Evolutionary conservation across 2,888 invertebrate genomes (phyloP).

Genomic region (Selenia dentaria): DNA sequence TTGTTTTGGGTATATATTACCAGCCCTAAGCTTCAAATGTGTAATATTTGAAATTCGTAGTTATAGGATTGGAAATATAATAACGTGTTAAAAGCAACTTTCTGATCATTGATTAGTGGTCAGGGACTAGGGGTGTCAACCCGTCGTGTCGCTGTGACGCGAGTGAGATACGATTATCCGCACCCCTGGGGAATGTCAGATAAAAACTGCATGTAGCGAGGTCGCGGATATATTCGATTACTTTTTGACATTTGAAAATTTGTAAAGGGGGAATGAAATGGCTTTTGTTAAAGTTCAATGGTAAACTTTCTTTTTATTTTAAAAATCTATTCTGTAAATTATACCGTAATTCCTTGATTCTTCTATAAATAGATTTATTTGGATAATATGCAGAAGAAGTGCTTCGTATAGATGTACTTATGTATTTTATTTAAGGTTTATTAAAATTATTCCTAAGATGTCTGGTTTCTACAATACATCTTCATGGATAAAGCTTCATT

Average conservation of each 20-base stretch:
- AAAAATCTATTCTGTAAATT: no score
- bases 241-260: slow-evolving; percentile 40
- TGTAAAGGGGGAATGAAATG: slow-evolving; percentile 27
- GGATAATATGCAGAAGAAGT: no score
- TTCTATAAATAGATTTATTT: no score
- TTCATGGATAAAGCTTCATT: no score
- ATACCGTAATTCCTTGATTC: no score
- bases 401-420: no score
- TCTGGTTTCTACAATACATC: no score
- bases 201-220: slow-evolving; percentile 53
- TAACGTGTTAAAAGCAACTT: slow-evolving; percentile 27
- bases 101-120: slow-evolving; percentile 62
- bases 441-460: no score
- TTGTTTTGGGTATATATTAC: slow-evolving; percentile 79
- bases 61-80: slow-evolving; percentile 35
- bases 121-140: slow-evolving; percentile 63
- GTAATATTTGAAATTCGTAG: slow-evolving; percentile 44
- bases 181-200: slow-evolving; percentile 53
- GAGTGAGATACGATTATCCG: slow-evolving; percentile 75
- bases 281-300: slow-evolving; percentile 15
- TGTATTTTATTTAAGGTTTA: no score
- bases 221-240: slow-evolving; percentile 47
- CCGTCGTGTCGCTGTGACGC: slow-evolving; percentile 62
- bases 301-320: not conserved
- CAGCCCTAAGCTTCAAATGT: slow-evolving; percentile 30